A percentile compares a stretch with the other conserved stretches of the same genome.
Conservation (phyloP, 2,113 vertebrate species). For the Ceyx margarethae region DNA sequence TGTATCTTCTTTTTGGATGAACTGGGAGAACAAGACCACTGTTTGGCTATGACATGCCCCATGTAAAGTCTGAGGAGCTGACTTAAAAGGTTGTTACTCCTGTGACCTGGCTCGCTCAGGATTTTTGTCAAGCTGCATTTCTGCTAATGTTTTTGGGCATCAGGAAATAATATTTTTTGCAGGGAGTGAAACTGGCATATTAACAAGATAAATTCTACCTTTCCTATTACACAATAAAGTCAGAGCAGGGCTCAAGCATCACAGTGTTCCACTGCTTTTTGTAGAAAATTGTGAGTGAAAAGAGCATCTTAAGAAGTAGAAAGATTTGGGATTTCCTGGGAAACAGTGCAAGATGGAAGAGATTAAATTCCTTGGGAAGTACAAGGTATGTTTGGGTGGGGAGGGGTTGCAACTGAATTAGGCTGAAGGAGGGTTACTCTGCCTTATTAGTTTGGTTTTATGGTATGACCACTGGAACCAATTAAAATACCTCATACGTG, state of each 20-base stretch:
- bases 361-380: neutral
- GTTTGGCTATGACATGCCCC: accelerated
- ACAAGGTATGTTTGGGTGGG: neutral
- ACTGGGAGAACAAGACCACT: neutral
- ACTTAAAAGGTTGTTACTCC: neutral
- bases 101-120: neutral
- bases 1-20: neutral
- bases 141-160: neutral
- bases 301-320: neutral
- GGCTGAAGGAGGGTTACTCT: neutral
- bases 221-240: neutral
- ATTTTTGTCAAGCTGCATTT: neutral
- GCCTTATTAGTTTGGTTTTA: neutral
- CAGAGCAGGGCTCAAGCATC: neutral
- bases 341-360: neutral
- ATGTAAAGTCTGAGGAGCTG: neutral
- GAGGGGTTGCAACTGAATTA: neutral
- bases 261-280: neutral
- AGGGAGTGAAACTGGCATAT: neutral
- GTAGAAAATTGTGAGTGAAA: neutral
- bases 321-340: neutral
- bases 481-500: neutral
- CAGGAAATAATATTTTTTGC: neutral
- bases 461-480: neutral
- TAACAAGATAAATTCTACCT: neutral